Base-by-base conservation (phyloP, 2,113 vertebrate species). In the Alectura lathami region DNA sequence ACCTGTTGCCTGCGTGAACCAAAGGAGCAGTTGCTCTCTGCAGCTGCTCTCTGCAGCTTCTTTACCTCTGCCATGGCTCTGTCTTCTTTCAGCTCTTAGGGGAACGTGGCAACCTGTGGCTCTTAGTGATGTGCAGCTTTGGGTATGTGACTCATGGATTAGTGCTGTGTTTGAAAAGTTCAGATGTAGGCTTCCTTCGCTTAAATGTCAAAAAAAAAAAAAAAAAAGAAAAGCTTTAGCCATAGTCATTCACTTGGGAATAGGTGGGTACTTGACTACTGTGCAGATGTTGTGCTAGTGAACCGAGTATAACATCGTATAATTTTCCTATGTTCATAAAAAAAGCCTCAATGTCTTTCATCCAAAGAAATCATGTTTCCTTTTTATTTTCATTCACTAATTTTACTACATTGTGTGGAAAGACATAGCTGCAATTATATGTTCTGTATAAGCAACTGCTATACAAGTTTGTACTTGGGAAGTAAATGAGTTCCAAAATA, bases 401-500 rank as follows among this genome's bases (percentile, higher is more conserved):
- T 64, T 93, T 91, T 72, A 45, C 73, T 24, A 9, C 8, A 16
- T 22, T 56, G 27, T 12, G 77, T 73, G 38, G 43, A 64, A 92
- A 94, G 57, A 48, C 1, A 23, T 43, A 24, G 8, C 42, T 91
- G 30, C 74, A 68, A 50, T 40, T 43, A 42, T 17, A 56, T 16
- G n/a, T 17, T 60, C 53, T 42, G 13, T 38, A 30, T 38, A 80
- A 85, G 63, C 40, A 89, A 18, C 50, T 75, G 48, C 50, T 42
- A 17, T 18, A 5, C 64, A 66, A 24, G 18, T 73, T 88, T 50
- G 27, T 93, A 64, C 59, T 54, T 22, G 13, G 63, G 42, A 82
- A 91, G 21, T 59, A 87, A 94, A 88, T 20, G 43, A 80, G 24
- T 69, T 78, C 63, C 81, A 84, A 94, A 94, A 56, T 47, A 45